Conservation (phyloP, 2,888 invertebrate genomes). For the Carpatolechia fugitivella region DNA sequence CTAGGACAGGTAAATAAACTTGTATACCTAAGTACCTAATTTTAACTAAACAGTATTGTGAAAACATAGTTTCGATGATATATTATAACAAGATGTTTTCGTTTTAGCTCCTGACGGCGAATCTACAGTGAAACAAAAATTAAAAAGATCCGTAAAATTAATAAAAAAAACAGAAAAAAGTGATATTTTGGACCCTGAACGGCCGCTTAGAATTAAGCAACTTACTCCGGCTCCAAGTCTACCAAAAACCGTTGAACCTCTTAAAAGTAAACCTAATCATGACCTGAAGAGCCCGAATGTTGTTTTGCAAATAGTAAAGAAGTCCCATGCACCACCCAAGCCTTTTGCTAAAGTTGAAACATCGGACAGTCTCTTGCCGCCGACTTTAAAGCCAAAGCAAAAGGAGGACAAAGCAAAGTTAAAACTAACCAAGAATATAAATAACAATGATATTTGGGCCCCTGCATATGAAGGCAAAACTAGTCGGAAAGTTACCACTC, state of each 20-base stretch:
- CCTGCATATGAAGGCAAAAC: conserved; percentile 50
- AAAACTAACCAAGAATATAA: conserved; percentile 63
- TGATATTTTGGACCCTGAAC: conserved; percentile 41
- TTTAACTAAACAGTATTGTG: too few species aligned
- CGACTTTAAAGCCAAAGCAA: conserved; percentile 58
- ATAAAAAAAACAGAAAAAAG: conserved; percentile 43
- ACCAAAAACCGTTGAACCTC: conserved; percentile 35
- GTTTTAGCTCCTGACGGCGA: conserved; percentile 40
- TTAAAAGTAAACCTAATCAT: conserved; percentile 34
- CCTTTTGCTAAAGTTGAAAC: conserved; percentile 9
- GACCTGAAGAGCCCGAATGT: conserved; percentile 52
- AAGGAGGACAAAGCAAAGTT: conserved; percentile 49
- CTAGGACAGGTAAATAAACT: conserved; percentile 56
- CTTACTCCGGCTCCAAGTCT: conserved; percentile 45
- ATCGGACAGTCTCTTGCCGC: conserved; percentile 36
- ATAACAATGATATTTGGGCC: conserved; percentile 69
- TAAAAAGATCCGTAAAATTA: conserved; percentile 43
- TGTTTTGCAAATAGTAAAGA: conserved; percentile 65
- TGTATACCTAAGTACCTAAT: too few species aligned
- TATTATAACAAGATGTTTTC: background rate
- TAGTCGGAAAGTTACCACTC: conserved; percentile 41
- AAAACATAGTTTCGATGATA: too few species aligned
- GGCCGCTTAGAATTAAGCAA: conserved; percentile 48
- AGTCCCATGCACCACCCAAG: conserved; percentile 47
- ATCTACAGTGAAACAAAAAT: conserved; percentile 41